These are phyloP conservation scores for Cygnus olor DNA, from an alignment of 2,797 vertebrate species.

Conservation along the genomic window DNA sequence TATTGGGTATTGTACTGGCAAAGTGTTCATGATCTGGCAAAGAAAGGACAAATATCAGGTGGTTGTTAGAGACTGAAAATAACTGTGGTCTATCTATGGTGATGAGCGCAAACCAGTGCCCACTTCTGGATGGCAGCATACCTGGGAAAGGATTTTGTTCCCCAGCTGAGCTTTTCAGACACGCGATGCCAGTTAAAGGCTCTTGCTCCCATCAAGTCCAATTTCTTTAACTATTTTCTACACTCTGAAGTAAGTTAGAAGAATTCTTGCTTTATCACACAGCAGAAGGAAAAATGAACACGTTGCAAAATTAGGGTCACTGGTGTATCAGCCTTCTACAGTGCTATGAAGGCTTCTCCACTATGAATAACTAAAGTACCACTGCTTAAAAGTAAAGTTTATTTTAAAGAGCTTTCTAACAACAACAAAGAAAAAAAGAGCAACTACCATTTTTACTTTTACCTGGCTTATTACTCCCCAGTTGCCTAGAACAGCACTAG, in stretches of 20 bases:
- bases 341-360: not conserved
- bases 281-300: conserved; percentile 9
- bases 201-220: not conserved
- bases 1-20: not conserved
- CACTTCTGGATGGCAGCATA: not conserved
- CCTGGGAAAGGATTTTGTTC: not conserved
- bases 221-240: conserved; percentile 10
- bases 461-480: conserved; percentile 18
- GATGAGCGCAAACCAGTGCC: not conserved
- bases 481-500: not conserved
- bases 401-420: not conserved
- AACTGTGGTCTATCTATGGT: not conserved
- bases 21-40: rapidly evolving
- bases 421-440: not conserved
- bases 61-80: not conserved
- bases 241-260: conserved; percentile 2
- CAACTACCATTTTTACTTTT: not conserved
- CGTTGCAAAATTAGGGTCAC: not conserved
- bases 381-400: not conserved
- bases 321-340: not conserved
- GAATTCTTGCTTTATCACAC: not conserved
- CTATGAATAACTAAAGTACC: not conserved
- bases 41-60: not conserved
- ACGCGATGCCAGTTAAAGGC: not conserved
- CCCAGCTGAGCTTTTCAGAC: not conserved